These are phyloP conservation scores for Selenia dentaria DNA, from an alignment of 2,888 invertebrate species.

Conservation along the genomic window DNA sequence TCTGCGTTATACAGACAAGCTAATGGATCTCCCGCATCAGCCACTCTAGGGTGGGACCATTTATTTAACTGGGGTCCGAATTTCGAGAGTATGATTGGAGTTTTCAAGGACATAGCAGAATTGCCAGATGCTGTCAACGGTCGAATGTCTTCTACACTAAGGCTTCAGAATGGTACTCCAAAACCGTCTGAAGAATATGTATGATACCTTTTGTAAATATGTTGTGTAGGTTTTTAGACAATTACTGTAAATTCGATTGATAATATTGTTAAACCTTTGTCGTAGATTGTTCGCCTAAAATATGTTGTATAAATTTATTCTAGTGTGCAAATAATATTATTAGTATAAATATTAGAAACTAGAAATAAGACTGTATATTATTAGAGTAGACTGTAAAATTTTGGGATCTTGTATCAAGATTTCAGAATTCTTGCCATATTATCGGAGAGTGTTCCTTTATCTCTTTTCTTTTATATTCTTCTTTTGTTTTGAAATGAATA, in stretches of 20 bases:
- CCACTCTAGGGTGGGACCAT: slow-evolving; percentile 96
- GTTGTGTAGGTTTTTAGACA: background rate
- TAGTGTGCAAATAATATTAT: slow-evolving; percentile 17
- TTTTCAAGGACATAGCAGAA: slow-evolving; percentile 98
- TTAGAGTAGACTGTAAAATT: slow-evolving; percentile 60
- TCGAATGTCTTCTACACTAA: slow-evolving; percentile 89
- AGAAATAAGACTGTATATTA: slow-evolving; percentile 42
- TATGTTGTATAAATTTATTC: slow-evolving; percentile 39
- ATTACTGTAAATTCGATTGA: slow-evolving; percentile 6
- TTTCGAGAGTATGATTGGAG: slow-evolving; percentile 97
- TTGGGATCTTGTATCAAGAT: slow-evolving; percentile 82
- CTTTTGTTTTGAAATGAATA: too few species aligned
- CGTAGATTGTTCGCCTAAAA: slow-evolving; percentile 14
- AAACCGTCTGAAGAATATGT: slow-evolving; percentile 97
- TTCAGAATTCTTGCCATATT: slow-evolving; percentile 79
- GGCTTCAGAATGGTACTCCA: slow-evolving; percentile 91
- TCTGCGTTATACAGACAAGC: slow-evolving; percentile 91
- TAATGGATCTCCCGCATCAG: slow-evolving; percentile 91
- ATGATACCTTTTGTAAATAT: slow-evolving; percentile 58
- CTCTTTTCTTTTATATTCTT: background rate
- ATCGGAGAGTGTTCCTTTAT: slow-evolving; percentile 25
- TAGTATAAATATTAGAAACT: too few species aligned
- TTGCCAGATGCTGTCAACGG: slow-evolving; percentile 93
- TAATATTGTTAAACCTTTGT: slow-evolving; percentile 3
- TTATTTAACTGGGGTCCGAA: slow-evolving; percentile 98